Conservation (phyloP, 2,113 vertebrate genomes). For the Psittacula cyanocephala region DNA sequence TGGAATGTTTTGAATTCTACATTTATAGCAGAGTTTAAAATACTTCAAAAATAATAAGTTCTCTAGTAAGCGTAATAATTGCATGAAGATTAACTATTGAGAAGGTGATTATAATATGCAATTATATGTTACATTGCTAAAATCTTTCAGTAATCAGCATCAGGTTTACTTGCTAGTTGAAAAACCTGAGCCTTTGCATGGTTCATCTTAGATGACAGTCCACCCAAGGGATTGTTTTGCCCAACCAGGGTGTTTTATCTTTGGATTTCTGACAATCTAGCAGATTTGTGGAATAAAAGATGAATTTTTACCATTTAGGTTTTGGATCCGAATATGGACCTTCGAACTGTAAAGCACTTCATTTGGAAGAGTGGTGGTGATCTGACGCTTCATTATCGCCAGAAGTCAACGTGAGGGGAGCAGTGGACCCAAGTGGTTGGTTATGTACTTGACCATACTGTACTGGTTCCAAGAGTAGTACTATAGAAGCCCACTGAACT, state of each 20-base stretch:
- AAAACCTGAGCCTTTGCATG: neutral
- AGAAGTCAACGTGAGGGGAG: conserved; percentile 82
- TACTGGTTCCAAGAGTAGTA: conserved; percentile 73
- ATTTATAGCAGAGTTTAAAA: neutral
- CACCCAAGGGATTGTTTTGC: neutral
- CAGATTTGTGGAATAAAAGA: neutral
- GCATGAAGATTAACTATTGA: neutral
- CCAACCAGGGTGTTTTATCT: neutral
- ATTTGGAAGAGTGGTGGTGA: conserved; percentile 99
- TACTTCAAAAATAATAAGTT: neutral
- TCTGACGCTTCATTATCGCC: conserved; percentile 96
- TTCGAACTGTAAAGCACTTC: conserved; percentile 93
- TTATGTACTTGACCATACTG: conserved; percentile 64
- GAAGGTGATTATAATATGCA: neutral
- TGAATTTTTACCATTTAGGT: conserved; percentile 72
- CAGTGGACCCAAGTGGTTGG: neutral
- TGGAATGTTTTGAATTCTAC: too few relatives aligned
- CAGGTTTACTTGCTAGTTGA: neutral
- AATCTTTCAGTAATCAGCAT: neutral
- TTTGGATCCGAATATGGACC: conserved; percentile 98
- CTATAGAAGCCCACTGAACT: conserved; percentile 74
- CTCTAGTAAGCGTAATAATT: neutral
- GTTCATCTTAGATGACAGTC: neutral
- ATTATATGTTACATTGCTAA: neutral
- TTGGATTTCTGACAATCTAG: neutral